phyloP scores from a whole-genome alignment of 2,797 vertebrate species.

The Lepus oiostolus region DNA sequence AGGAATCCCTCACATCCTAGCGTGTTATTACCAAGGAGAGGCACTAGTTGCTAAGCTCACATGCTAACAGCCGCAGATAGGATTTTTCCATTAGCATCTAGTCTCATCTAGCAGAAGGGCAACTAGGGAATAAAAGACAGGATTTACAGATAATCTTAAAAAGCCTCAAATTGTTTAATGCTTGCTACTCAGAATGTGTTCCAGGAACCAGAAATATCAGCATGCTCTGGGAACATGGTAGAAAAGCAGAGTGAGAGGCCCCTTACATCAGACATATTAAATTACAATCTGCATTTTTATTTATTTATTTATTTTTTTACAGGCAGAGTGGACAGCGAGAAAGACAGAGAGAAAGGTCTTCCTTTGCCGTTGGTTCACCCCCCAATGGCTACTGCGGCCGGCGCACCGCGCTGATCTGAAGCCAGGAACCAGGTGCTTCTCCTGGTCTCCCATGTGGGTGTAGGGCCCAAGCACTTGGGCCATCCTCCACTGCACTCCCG shows the following conservation, averaged over 20 bases:
- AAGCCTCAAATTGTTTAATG: not conserved
- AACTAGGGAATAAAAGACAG: not conserved
- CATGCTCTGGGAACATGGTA: not conserved
- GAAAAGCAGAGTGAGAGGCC: not conserved
- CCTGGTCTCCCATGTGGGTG: too few relatives aligned
- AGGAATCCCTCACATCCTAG: not conserved
- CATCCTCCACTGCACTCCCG: too few relatives aligned
- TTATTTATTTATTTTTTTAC: too few relatives aligned
- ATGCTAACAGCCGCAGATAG: not conserved
- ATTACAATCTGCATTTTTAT: too few relatives aligned
- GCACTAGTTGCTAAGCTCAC: not conserved
- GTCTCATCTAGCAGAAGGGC: not conserved
- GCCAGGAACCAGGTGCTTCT: too few relatives aligned
- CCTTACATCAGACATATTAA: not conserved
- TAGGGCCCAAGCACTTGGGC: too few relatives aligned
- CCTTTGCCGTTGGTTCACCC: too few relatives aligned
- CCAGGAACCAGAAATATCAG: not conserved
- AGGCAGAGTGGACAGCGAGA: too few relatives aligned
- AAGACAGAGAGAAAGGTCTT: too few relatives aligned
- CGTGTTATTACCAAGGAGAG: not conserved
- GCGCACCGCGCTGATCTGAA: too few relatives aligned
- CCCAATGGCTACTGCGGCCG: too few relatives aligned
- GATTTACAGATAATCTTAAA: slow-evolving; percentile 7
- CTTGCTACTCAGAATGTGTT: not conserved
- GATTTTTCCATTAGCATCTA: not conserved